Percentiles rank a stretch among this genome's conserved stretches.
phyloP scores from a whole-genome alignment of 2,113 vertebrate genomes.

The Hemicordylus capensis region DNA sequence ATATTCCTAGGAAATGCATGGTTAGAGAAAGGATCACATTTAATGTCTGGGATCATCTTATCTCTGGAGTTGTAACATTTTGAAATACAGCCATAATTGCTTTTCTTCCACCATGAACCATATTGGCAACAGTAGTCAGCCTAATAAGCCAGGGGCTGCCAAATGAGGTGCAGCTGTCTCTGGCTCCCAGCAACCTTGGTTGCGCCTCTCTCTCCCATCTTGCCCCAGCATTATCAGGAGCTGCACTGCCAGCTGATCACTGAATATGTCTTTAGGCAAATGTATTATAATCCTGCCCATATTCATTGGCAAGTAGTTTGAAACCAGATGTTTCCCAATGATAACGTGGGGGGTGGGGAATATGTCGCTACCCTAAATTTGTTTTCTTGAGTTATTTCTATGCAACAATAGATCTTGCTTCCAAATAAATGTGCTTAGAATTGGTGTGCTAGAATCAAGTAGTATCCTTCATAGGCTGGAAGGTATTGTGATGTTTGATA shows the following conservation, averaged over 20 bases:
- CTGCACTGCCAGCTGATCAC: neutral
- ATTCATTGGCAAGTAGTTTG: neutral
- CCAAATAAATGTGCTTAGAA: neutral
- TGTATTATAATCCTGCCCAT: neutral
- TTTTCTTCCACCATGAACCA: neutral
- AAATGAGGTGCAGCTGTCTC: too few relatives aligned
- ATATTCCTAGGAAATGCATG: neutral
- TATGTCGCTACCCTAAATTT: neutral
- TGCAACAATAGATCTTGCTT: neutral
- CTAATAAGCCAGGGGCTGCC: too few relatives aligned
- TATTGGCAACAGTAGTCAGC: too few relatives aligned
- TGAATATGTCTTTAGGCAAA: neutral
- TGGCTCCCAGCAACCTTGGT: too few relatives aligned
- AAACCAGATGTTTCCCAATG: neutral
- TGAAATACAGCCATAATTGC: neutral
- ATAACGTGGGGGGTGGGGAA: too few relatives aligned
- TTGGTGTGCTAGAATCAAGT: neutral
- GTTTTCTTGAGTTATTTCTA: neutral
- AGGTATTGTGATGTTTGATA: neutral
- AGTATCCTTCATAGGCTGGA: neutral
- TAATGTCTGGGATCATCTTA: neutral
- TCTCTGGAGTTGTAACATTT: neutral
- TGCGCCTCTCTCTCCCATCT: too few relatives aligned
- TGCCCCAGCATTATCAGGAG: too few relatives aligned
- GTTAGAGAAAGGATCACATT: neutral